phyloP scores from a whole-genome alignment of 2,113 vertebrate species.

The Sclerurus mexicanus region DNA sequence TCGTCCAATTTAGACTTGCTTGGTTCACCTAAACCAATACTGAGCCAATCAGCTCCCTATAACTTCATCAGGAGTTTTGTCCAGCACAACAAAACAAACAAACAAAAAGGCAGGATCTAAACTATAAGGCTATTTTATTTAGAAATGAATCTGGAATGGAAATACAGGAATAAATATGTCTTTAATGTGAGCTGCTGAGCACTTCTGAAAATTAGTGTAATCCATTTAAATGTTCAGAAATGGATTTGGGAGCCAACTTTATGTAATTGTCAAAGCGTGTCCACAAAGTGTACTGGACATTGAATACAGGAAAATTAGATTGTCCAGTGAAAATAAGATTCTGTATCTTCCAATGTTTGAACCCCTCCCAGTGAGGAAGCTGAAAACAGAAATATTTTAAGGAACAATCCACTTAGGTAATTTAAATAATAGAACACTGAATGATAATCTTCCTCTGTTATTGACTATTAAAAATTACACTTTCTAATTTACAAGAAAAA shows the following conservation, averaged over 20 bases:
- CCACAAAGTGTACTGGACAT: background rate
- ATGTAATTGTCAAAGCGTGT: background rate
- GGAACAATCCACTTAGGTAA: background rate
- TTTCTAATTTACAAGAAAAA: background rate
- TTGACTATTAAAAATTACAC: background rate
- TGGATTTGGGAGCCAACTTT: background rate
- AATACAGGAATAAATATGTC: background rate
- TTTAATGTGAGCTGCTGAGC: background rate
- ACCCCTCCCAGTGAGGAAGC: background rate
- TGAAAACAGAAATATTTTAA: conserved; percentile 13
- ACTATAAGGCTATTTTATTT: background rate
- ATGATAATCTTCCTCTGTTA: background rate
- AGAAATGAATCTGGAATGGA: background rate
- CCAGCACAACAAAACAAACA: background rate
- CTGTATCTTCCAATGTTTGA: background rate
- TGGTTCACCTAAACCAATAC: background rate
- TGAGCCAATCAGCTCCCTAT: background rate
- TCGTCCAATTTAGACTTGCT: background rate
- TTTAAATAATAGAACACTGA: background rate
- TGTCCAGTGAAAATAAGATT: conserved; percentile 14
- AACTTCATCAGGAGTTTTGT: background rate
- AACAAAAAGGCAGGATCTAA: background rate
- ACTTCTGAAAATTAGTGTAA: conserved; percentile 32
- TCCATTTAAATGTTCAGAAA: background rate
- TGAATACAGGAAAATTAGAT: conserved; percentile 3